A percentile compares a stretch with the other conserved stretches of the same genome.
These are phyloP conservation scores for Eurypyga helias DNA, from an alignment of 2,113 vertebrate species.

Conservation along the genomic window DNA sequence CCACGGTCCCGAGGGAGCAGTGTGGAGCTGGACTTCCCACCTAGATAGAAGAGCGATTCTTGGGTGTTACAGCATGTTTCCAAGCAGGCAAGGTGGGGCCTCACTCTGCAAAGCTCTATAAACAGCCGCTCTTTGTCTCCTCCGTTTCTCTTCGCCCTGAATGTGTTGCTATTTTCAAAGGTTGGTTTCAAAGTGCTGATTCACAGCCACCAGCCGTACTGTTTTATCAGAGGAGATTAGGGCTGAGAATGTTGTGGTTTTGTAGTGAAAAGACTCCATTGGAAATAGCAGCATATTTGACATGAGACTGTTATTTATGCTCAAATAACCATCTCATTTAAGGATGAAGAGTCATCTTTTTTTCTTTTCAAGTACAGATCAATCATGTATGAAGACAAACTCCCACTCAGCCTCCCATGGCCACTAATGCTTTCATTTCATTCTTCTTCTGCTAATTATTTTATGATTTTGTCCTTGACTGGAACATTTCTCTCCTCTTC, in stretches of 20 bases:
- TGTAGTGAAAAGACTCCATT: constrained; percentile 2
- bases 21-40: neutral
- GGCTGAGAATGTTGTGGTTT: constrained; percentile 44
- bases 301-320: constrained; percentile 51
- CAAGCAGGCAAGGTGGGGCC: neutral
- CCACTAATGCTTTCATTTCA: constrained; percentile 46
- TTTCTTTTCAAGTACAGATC: constrained; percentile 47
- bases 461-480: constrained; percentile 72
- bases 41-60: neutral
- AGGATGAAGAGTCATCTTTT: neutral
- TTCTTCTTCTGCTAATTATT: constrained; percentile 54
- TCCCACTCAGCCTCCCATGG: constrained; percentile 50
- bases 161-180: constrained; percentile 9
- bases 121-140: constrained; percentile 52
- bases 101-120: neutral
- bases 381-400: constrained; percentile 63
- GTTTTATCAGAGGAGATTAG: constrained; percentile 47
- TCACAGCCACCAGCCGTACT: neutral
- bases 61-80: neutral
- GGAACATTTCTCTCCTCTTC: constrained; percentile 48
- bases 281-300: constrained; percentile 34
- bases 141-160: neutral
- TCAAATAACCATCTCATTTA: constrained; percentile 51
- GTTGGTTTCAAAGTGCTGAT: constrained; percentile 26
- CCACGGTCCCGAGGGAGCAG: neutral